Percentiles rank a stretch among this genome's conserved stretches.
Conservation (phyloP, 2,113 vertebrate species). For the Myrmophylax atrothorax region DNA sequence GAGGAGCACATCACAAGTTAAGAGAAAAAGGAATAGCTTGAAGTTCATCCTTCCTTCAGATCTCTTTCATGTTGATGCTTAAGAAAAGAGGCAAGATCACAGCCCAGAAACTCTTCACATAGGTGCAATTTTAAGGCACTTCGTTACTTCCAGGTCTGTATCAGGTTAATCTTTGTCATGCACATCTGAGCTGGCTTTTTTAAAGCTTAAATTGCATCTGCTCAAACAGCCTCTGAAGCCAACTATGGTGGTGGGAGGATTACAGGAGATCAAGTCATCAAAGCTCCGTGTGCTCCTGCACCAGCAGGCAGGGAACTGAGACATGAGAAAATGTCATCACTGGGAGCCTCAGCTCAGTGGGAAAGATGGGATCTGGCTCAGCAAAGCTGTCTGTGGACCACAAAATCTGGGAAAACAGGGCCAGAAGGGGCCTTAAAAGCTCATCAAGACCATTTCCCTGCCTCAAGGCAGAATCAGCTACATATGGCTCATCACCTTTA, state of each 20-base stretch:
- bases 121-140: slow-evolving; percentile 40
- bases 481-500: neutral
- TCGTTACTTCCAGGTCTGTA: slow-evolving; percentile 52
- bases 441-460: neutral
- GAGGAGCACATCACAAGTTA: neutral
- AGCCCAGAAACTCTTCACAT: neutral
- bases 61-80: neutral
- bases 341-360: neutral
- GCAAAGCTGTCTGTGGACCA: neutral
- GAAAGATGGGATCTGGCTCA: neutral
- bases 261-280: neutral
- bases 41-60: slow-evolving; percentile 5
- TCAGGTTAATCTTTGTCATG: slow-evolving; percentile 45
- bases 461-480: neutral
- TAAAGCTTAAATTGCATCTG: neutral
- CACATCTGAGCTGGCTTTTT: neutral
- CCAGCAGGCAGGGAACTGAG: neutral
- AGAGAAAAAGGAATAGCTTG: neutral
- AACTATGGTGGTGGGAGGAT: neutral
- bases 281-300: rapidly evolving
- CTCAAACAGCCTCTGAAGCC: neutral
- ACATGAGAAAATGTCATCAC: neutral
- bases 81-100: neutral
- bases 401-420: neutral
- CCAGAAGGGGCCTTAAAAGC: neutral